Evolutionary conservation across 2,113 vertebrate species (phyloP).

Genomic region (Plectropomus leopardus): DNA sequence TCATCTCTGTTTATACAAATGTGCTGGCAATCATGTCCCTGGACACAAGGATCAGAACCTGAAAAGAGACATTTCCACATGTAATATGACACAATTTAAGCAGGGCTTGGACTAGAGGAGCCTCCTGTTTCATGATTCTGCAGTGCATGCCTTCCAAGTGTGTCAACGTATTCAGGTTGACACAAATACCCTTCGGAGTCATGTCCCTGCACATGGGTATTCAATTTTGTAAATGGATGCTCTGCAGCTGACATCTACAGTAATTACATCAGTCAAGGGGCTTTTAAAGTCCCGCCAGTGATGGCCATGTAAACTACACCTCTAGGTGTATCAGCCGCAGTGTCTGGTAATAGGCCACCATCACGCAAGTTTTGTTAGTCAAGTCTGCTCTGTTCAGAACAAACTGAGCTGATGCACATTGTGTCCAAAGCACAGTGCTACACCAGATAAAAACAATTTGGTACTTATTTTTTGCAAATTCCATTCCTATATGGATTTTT

Average conservation of each 20-base stretch:
- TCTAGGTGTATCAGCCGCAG: not conserved
- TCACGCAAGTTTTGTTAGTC: no score
- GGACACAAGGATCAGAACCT: slow-evolving; percentile 74
- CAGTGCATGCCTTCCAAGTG: not conserved
- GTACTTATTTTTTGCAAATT: not conserved
- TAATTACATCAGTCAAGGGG: no score
- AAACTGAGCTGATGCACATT: no score
- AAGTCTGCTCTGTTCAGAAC: no score
- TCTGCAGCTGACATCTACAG: not conserved
- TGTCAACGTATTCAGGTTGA: no score
- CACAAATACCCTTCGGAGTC: slow-evolving; percentile 85
- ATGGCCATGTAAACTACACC: not conserved
- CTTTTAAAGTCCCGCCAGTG: no score
- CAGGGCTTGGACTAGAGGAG: not conserved
- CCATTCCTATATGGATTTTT: not conserved
- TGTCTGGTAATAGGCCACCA: no score
- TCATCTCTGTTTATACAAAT: slow-evolving; percentile 73
- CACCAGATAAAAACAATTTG: no score
- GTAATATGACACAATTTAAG: not conserved
- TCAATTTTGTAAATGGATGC: slow-evolving; percentile 55
- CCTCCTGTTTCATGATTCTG: no score
- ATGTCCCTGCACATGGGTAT: slow-evolving; percentile 77
- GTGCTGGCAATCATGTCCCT: slow-evolving; percentile 82
- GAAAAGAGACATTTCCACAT: slow-evolving; percentile 52
- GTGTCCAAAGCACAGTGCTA: no score